Evolutionary conservation across 2,888 invertebrate genomes (phyloP), one percentile per base, ranked within the genome.

Genomic region (Eupeodes latifasciatus): DNA sequence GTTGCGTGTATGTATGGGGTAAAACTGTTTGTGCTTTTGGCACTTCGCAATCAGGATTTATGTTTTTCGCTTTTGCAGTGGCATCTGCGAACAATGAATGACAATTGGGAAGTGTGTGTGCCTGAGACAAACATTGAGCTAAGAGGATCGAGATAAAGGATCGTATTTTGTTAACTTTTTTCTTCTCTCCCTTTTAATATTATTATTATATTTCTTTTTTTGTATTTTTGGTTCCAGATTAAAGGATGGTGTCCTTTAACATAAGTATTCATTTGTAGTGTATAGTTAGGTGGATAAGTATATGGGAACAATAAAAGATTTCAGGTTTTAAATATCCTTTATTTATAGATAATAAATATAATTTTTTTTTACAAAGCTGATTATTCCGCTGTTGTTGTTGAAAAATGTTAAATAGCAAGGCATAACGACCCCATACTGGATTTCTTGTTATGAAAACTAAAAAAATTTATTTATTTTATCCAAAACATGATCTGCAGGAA

Each of bases 41-140:
- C 89, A 89, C 83, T 81, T 78, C 36, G 83, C 74, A 89, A 89
- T 88, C 88, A 85, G 69, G 82, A 89, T 89, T 89, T 89, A 89
- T 89, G 78, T 59, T 62, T 57, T 78, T 82, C 75, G 80, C 75
- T 72, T 75, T 59, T 64, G 53, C 59, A 19, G 57, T 82, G 83
- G 81, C 83, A 83, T 86, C 78, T 86, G 85, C 61, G 78, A 86
- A 82, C 82, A 86, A 86, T 86, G 85, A 82, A 86, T 82, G 82
- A 79, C 78, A 82, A 78, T 82, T 75, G 82, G 82, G 55, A 77
- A 53, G 69, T 64, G 77, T 75, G 62, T 83, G 76, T 66, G 78
- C 16, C 62, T 57, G 78, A 74, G 55, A 67, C 81, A 86, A 86
- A 82, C 74, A 82, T 75, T 82, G 72, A 67, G 74, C 71, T 82